Base-by-base conservation (phyloP, 2,888 invertebrate species). In the Cosmorhoe ocellata region DNA sequence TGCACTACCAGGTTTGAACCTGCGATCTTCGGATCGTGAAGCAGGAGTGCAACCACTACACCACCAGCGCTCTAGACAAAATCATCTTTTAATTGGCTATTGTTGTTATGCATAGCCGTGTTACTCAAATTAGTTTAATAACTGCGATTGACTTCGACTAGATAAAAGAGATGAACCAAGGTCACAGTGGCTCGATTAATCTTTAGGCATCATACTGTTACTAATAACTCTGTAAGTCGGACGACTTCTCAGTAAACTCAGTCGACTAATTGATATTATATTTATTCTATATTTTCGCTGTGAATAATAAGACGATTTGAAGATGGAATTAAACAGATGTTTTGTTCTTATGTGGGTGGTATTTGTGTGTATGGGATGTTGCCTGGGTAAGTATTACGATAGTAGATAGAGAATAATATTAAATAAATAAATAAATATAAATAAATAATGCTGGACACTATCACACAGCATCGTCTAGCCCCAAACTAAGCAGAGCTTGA, bases 361-460 rank as follows among this genome's bases (percentile, higher is more conserved):
- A 58, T 30, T 41, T 38, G 9, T 71, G 70, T 72, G 41, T 67
- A 67, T 57, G 44, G 53, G 39, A 49, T 62, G 57, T 40, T 53
- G 53, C 22, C 13, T 44, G 3, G 53, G 53, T 53, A 32, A 53
- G 53, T 50, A 11, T 11, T 18, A 18, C 18, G 18, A 3, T n/a
- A n/a, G n/a, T n/a, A n/a, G n/a, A n/a, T n/a, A n/a, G n/a, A n/a
- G n/a, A n/a, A n/a, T n/a, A n/a, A n/a, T n/a, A n/a, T n/a, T n/a
- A n/a, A n/a, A n/a, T n/a, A n/a, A n/a, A n/a, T n/a, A n/a, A n/a
- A n/a, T n/a, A n/a, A n/a, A n/a, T n/a, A n/a, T n/a, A n/a, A n/a
- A n/a, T n/a, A n/a, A n/a, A n/a, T n/a, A n/a, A n/a, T n/a, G n/a
- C n/a, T n/a, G n/a, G n/a, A n/a, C n/a, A n/a, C n/a, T n/a, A n/a